Evolutionary conservation across 1,140 invertebrate genomes (phyloP), one percentile per base, ranked within the genome.

Genomic region (Aphelinus certus): DNA sequence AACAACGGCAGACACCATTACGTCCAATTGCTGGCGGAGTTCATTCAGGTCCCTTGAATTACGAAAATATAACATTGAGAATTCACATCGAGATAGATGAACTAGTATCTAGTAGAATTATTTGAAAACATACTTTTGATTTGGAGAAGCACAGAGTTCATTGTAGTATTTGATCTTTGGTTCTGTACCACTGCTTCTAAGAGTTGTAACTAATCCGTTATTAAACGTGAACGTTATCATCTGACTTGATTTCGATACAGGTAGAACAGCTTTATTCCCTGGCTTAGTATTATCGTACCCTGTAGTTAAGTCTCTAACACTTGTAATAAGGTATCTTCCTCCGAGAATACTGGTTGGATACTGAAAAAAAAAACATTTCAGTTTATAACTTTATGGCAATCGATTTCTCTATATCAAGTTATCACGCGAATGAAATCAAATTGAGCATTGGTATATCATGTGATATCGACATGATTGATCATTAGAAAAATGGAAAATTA

Each of bases 121-220:
- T 26, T 26, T 26, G 26, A 71, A 71, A 77, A 89, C 89, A 90
- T 87, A 93, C 92, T 87, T 88, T 78, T 92, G 85, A 57, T 89
- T 88, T 1, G 93, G 92, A 26, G 89, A 83, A 78, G 93, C 92
- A 79, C 94, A 93, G 60, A 97, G 89, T 88, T 99, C 98, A 1
- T 95, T 95, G 87, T 99, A 99, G 86, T 98, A 99, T 88, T 99
- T 99, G 72, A 99, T 91, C 88, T 99, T 99, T 26, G 98, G 98
- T 87, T 99, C 98, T 0, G 98, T 99, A 42, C 98, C 98, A 88
- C 97, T 98, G 0, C 97, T 98, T 77, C 98, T 91, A 6, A 99
- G 86, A 0, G 97, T 99, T 0, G 94, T 90, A 6, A 95, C 92
- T 76, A 95, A 91, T 2, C 96, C 97, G 88, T 96, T 97, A 63